Evolutionary conservation across 2,888 invertebrate genomes (phyloP).

Genomic region (Patella pellucida): DNA sequence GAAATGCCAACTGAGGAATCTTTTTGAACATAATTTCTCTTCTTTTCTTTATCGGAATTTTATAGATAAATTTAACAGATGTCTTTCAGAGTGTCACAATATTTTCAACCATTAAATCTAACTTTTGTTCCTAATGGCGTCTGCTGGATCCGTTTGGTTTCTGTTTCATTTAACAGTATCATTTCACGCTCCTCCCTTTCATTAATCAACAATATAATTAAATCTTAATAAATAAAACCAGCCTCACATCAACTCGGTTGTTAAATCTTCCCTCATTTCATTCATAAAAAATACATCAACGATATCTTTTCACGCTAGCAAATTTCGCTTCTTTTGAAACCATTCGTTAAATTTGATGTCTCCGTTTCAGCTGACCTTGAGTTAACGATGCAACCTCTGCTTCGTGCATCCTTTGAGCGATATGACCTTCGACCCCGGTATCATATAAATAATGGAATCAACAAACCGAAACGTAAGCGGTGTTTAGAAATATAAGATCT

Average conservation of each 20-base stretch:
- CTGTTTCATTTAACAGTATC: neutral
- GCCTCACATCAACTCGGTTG: neutral
- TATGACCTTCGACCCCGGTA: neutral
- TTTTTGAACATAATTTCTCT: too few relatives aligned
- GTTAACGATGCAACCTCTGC: neutral
- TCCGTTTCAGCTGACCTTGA: neutral
- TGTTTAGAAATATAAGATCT: neutral
- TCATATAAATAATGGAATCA: slow-evolving; percentile 5
- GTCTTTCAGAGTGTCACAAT: neutral
- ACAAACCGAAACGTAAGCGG: neutral
- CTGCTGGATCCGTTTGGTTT: neutral
- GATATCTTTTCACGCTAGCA: neutral
- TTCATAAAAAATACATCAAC: neutral
- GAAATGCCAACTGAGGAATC: too few relatives aligned
- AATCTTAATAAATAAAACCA: neutral
- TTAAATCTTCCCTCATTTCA: neutral
- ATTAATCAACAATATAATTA: neutral
- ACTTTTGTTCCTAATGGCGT: neutral
- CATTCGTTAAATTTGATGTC: slow-evolving; percentile 11
- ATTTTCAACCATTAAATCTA: too few relatives aligned
- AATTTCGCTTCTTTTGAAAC: neutral
- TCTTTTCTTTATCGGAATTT: neutral
- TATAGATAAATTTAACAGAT: neutral
- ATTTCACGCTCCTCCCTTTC: neutral
- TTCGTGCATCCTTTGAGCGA: neutral